Evolutionary conservation across 1,140 invertebrate species (phyloP).

Genomic region (Harpegnathos saltator): DNA sequence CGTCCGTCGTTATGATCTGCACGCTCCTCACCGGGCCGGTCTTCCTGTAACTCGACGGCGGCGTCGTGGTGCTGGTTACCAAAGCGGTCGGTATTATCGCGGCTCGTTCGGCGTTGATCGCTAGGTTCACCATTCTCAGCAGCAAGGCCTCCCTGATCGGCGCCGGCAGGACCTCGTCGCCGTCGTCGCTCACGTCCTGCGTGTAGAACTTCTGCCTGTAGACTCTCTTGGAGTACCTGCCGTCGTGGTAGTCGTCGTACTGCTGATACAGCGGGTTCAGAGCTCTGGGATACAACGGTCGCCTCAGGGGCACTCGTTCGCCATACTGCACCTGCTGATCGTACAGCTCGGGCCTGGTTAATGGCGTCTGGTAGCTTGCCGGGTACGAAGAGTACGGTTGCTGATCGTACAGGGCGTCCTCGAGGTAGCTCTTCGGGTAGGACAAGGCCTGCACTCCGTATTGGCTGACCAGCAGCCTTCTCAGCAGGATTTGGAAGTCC

Average conservation of each 20-base stretch:
- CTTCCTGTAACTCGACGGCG: conserved; percentile 80
- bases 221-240: conserved; percentile 80
- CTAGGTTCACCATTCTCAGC: conserved; percentile 89
- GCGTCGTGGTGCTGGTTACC: conserved; percentile 75
- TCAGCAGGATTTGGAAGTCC: conserved; percentile 82
- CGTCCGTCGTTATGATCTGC: conserved; percentile 81
- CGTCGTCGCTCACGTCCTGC: conserved; percentile 79
- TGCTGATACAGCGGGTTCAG: conserved; percentile 81
- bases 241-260: conserved; percentile 86
- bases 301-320: conserved; percentile 81
- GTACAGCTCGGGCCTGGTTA: conserved; percentile 84
- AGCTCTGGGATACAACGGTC: conserved; percentile 71
- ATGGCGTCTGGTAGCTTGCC: conserved; percentile 74
- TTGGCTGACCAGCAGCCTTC: conserved; percentile 81
- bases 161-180: conserved; percentile 88
- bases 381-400: conserved; percentile 83
- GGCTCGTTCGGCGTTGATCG: conserved; percentile 88
- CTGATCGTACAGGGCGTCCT: conserved; percentile 83
- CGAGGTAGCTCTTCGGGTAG: conserved; percentile 82
- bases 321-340: conserved; percentile 80
- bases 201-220: conserved; percentile 83
- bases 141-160: conserved; percentile 89
- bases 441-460: conserved; percentile 82
- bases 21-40: conserved; percentile 82
- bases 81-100: conserved; percentile 76